Percentiles rank a stretch among this genome's conserved stretches.
Conservation (phyloP, 2,113 vertebrate genomes). For the Lycocorax pyrrhopterus region DNA sequence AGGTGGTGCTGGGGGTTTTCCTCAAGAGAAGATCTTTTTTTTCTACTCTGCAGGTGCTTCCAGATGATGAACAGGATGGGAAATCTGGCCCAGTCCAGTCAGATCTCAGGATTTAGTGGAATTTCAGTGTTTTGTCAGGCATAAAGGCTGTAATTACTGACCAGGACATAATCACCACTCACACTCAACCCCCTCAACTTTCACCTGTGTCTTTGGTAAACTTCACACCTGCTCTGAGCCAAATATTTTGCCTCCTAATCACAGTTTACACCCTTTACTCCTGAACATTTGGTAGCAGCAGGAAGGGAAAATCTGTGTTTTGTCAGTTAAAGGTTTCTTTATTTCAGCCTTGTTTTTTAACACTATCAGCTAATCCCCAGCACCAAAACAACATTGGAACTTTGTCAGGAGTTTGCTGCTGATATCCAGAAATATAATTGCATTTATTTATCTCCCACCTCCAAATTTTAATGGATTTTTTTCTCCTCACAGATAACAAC, state of each 20-base stretch:
- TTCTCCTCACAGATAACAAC: not conserved
- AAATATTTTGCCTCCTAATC: not conserved
- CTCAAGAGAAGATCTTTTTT: not conserved
- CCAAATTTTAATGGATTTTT: not conserved
- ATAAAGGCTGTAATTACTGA: not conserved
- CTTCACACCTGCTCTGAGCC: not conserved
- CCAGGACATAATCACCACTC: not conserved
- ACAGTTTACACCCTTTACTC: not conserved
- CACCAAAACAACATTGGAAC: not conserved
- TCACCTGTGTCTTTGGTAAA: not conserved
- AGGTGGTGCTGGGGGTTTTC: not conserved
- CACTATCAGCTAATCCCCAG: not conserved
- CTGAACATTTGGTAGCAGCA: not conserved
- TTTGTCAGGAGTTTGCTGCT: not conserved
- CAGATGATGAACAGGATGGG: not conserved
- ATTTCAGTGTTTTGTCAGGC: not conserved
- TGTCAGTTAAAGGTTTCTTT: not conserved
- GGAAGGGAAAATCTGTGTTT: not conserved
- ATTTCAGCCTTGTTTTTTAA: not conserved
- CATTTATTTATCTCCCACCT: not conserved
- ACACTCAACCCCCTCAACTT: not conserved
- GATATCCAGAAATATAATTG: not conserved
- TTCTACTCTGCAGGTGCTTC: not conserved
- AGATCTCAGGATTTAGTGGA: not conserved
- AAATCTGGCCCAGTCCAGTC: not conserved